phyloP scores from a whole-genome alignment of 53 echinoderm and acorn worm genomes.

The Luidia sarsii region DNA sequence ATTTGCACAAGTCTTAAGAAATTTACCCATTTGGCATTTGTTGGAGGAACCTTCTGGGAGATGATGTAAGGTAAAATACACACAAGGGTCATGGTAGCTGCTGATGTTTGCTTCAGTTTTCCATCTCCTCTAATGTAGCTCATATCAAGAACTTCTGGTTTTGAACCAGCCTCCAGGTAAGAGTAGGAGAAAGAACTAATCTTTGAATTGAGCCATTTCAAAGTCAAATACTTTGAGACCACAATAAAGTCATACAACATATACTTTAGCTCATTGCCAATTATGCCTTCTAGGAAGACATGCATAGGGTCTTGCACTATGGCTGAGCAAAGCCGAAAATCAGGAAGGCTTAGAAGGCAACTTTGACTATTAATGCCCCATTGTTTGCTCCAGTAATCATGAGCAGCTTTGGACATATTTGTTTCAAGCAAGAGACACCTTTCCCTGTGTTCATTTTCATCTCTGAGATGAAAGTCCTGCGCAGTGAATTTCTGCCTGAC shows the following conservation, averaged over 20 bases:
- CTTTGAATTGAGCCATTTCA: slow-evolving; percentile 67
- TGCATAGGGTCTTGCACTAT: slow-evolving; percentile 82
- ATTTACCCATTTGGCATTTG: slow-evolving; percentile 56
- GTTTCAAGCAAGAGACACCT: slow-evolving; percentile 47
- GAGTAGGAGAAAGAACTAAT: slow-evolving; percentile 56
- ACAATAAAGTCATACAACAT: slow-evolving; percentile 57
- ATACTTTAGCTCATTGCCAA: slow-evolving; percentile 63
- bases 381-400: slow-evolving; percentile 71
- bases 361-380: slow-evolving; percentile 72
- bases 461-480: slow-evolving; percentile 31
- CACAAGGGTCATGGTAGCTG: slow-evolving; percentile 54
- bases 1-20: slow-evolving; percentile 67
- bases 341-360: slow-evolving; percentile 44
- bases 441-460: slow-evolving; percentile 51
- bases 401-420: slow-evolving; percentile 23
- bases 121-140: slow-evolving; percentile 27
- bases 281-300: slow-evolving; percentile 66
- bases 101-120: slow-evolving; percentile 66
- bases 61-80: slow-evolving; percentile 59
- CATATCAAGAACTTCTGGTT: slow-evolving; percentile 48
- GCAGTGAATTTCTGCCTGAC: slow-evolving; percentile 52
- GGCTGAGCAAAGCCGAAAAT: slow-evolving; percentile 48
- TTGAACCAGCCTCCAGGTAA: slow-evolving; percentile 40
- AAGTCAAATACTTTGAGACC: slow-evolving; percentile 57
- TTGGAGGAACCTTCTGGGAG: slow-evolving; percentile 43